A percentile compares a stretch with the other conserved stretches of the same genome.
These are phyloP conservation scores for Cinclus mexicanus DNA, from an alignment of 2,113 vertebrate species.

Conservation along the genomic window DNA sequence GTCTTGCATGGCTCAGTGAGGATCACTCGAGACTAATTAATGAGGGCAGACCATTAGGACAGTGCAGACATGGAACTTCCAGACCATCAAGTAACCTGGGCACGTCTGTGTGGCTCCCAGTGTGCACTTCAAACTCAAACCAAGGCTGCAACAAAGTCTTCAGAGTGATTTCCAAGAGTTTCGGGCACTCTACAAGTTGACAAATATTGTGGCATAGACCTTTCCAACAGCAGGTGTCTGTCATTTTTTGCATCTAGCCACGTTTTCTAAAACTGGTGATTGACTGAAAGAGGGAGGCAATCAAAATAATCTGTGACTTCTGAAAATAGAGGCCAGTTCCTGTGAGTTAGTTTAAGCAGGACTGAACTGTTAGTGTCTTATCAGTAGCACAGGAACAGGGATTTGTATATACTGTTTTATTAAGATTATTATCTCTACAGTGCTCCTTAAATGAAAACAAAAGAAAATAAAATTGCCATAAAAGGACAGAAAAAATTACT, in stretches of 20 bases:
- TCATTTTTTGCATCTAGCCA: not conserved
- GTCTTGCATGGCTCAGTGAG: not conserved
- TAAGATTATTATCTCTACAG: conserved; percentile 37
- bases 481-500: conserved; percentile 49
- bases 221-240: not conserved
- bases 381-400: conserved; percentile 17
- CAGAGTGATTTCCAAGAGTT: not conserved
- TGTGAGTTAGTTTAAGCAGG: not conserved
- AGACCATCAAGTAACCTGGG: not conserved
- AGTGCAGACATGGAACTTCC: not conserved
- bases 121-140: not conserved
- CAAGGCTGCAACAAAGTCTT: not conserved
- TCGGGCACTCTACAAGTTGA: not conserved
- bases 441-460: conserved; percentile 30
- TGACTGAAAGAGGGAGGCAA: not conserved
- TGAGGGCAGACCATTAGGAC: not conserved
- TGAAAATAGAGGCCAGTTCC: conserved; percentile 31
- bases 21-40: not conserved
- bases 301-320: not conserved
- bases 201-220: not conserved
- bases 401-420: conserved; percentile 50
- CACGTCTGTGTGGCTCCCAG: fast-evolving
- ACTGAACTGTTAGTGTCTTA: not conserved
- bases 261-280: not conserved
- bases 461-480: not conserved